Evolutionary conservation across 2,888 invertebrate genomes (phyloP), one percentile per base, ranked within the genome.

Genomic region (Acronicta aceris): DNA sequence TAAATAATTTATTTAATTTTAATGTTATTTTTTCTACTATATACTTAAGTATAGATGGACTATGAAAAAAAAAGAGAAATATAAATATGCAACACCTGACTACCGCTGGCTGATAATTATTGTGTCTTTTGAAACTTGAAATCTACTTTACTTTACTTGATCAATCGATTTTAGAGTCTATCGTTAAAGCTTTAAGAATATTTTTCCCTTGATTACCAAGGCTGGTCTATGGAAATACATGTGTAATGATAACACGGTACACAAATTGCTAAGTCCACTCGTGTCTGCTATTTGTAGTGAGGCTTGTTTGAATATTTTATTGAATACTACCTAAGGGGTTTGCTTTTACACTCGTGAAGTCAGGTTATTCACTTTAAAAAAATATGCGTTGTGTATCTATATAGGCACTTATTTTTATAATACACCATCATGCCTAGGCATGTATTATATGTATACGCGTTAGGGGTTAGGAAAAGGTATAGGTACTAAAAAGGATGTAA

Each of bases 221-320:
- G 56, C 15, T 41, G 16, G 13, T 47, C 40, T 25, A 36, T 40
- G 42, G 43, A 61, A 51, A 45, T 47, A 52, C n/a, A 21, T 12
- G 45, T 49, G 17, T 64, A 64, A 65, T 64, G 59, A 65, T 52
- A 71, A 56, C 52, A 17, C 49, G 50, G 51, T 38, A 74, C 59
- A 70, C 75, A 78, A 77, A 79, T 79, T 67, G 76, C 68, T 62
- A 48, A 68, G 59, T 56, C 59, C 59, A 67, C 43, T 68, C 4
- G 53, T 68, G 43, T 61, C 62, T 54, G 69, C 71, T 71, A 79
- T 76, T 79, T 78, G 72, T 64, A 75, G 69, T 72, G 57, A 61
- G 63, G 53, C 57, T 47, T 58, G 53, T 66, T 80, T 81, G 74
- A 83, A 84, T 81, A 85, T 81, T 82, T 53, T 70, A 80, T 82